Conservation (phyloP, 1,140 invertebrate species). For the Chrysomallon squamiferum region DNA sequence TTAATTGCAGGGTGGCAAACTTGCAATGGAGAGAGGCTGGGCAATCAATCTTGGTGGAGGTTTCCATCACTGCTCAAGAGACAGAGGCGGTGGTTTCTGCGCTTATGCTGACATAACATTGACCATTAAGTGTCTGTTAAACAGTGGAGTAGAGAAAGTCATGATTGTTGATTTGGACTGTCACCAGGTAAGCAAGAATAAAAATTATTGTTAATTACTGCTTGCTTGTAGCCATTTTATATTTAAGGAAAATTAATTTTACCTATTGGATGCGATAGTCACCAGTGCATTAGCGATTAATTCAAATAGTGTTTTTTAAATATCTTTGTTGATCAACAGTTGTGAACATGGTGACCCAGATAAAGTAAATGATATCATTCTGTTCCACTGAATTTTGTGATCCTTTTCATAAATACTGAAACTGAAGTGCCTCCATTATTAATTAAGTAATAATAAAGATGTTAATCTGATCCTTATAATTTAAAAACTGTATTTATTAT, state of each 20-base stretch:
- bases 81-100: constrained; percentile 84
- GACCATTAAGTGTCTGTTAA: constrained; percentile 74
- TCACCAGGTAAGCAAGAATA: constrained; percentile 70
- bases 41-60: constrained; percentile 91
- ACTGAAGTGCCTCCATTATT: no score
- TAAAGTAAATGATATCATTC: no score
- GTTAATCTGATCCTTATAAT: no score
- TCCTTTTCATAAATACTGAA: no score
- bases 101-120: constrained; percentile 87
- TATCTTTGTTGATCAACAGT: no score
- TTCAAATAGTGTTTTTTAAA: no score
- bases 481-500: no score
- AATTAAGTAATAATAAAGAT: no score
- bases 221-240: background rate
- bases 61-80: constrained; percentile 74
- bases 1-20: constrained; percentile 71
- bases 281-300: no score
- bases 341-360: no score
- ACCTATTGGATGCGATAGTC: no score
- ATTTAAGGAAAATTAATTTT: background rate
- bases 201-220: background rate
- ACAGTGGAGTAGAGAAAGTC: constrained; percentile 65
- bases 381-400: no score
- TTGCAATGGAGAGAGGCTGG: constrained; percentile 83
- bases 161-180: constrained; percentile 92